Evolutionary conservation across 2,113 vertebrate genomes (phyloP).

Genomic region (Colius striatus): DNA sequence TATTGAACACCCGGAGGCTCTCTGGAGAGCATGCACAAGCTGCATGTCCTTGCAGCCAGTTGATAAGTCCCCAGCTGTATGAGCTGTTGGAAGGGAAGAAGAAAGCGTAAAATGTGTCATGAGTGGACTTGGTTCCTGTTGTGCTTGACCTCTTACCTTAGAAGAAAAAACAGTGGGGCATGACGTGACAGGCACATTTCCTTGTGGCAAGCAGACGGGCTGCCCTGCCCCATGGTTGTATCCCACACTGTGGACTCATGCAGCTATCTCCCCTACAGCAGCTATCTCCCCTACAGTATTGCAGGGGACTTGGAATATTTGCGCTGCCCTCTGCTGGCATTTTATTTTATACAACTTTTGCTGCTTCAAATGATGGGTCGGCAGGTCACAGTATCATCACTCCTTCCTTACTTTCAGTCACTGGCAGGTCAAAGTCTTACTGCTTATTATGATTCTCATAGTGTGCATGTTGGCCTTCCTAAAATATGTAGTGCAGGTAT

Average conservation of each 20-base stretch:
- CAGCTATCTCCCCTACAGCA: not conserved
- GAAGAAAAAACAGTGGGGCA: not conserved
- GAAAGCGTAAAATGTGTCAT: no score
- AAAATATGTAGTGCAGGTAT: fast-evolving
- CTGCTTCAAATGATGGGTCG: not conserved
- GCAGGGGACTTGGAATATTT: not conserved
- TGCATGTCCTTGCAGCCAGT: not conserved
- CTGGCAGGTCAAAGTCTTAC: not conserved
- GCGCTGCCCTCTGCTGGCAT: slow-evolving; percentile 48
- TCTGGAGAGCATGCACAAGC: not conserved
- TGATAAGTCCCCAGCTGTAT: fast-evolving
- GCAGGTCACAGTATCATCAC: not conserved
- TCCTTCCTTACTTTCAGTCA: fast-evolving
- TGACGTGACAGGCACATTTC: fast-evolving
- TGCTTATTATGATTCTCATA: fast-evolving
- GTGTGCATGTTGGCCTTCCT: not conserved
- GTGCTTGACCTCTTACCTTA: fast-evolving
- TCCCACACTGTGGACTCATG: fast-evolving
- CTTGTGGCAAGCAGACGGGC: fast-evolving
- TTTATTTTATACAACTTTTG: not conserved
- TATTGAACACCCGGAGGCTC: fast-evolving
- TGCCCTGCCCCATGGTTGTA: fast-evolving
- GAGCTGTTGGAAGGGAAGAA: not conserved
- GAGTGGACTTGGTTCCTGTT: no score
- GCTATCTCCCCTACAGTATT: not conserved